Percentiles rank a stretch among this genome's conserved stretches.
Evolutionary conservation across 2,113 vertebrate species (phyloP).

Genomic region (Chascanopsetta lugubris): DNA sequence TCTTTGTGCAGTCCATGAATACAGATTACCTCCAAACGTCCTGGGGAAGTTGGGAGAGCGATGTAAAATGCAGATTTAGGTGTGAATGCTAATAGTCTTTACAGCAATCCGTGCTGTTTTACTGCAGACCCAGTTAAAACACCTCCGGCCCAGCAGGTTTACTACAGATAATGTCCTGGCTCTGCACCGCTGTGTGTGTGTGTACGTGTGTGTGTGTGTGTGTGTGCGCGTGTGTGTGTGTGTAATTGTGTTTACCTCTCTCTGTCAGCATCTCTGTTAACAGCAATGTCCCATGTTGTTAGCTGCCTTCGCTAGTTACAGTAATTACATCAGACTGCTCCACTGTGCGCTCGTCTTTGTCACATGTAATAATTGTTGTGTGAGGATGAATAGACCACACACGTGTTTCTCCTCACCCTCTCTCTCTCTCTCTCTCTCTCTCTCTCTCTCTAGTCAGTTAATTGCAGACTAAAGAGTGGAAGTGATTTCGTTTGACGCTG

Average conservation of each 20-base stretch:
- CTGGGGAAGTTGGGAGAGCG: constrained; percentile 8
- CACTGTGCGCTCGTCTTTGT: not conserved
- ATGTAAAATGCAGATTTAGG: constrained; percentile 6
- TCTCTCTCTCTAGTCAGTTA: not conserved
- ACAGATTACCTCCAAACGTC: constrained; percentile 3
- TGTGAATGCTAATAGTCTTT: constrained; percentile 15
- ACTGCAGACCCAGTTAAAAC: constrained; percentile 26
- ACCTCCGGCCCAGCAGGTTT: constrained; percentile 18
- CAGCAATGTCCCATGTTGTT: constrained; percentile 18
- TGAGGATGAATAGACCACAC: constrained; percentile 8
- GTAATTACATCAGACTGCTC: constrained; percentile 14
- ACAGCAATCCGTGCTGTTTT: constrained; percentile 29
- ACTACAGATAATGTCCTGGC: constrained; percentile 21
- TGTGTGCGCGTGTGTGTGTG: not conserved
- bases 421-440: not conserved
- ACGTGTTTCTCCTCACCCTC: not conserved
- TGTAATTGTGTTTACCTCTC: not conserved
- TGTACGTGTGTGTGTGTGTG: not conserved
- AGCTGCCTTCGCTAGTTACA: constrained; percentile 27
- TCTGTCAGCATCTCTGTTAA: constrained; percentile 17
- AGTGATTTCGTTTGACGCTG: not conserved
- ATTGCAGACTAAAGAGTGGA: constrained; percentile 2
- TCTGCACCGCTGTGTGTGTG: constrained; percentile 8
- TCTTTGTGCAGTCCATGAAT: constrained; percentile 43
- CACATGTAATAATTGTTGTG: not conserved